Evolutionary conservation across 2,888 invertebrate genomes (phyloP), one percentile per base, ranked within the genome.

Genomic region (Aricia artaxerxes): DNA sequence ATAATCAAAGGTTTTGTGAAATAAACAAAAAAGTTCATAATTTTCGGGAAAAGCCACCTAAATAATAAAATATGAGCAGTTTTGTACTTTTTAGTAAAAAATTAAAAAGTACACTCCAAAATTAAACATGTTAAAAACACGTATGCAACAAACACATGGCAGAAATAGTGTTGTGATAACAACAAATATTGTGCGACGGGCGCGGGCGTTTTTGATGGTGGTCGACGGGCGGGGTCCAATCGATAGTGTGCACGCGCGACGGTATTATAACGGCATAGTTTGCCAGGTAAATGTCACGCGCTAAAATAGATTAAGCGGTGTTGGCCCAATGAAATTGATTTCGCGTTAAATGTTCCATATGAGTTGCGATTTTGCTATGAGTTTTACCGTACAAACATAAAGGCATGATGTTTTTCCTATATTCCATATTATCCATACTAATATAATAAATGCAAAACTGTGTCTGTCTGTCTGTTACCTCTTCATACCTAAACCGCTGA

Each of bases 191-290:
- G 64, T 64, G 7, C 31, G 64, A 64, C 75, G 73, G 53, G 57
- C 73, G 61, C 75, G 73, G 53, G 57, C 73, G 61, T 72, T 64
- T 64, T 80, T 78, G 69, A 69, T 69, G 35, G 69, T 69, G 35
- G 69, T 1, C 73, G 78, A 73, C 60, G 61, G 72, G 79, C 77
- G 80, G 78, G 79, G 78, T 49, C 57, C 53, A 79, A 80, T 81
- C 80, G 80, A 81, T 80, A 81, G 49, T 78, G 72, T 76, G 38
- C 78, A 79, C 78, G 79, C 77, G 79, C 73, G 60, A 78, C 60
- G 24, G 57, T 76, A 57, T 76, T 76, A 76, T 38, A 76, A 75
- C 75, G 31, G 75, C 11, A 76, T 31, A 76, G 76, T 76, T 76
- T 13, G 53, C 76, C 16, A 75, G 76, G 49, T 76, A 57, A 76